Percentiles rank a stretch among this genome's conserved stretches.
Evolutionary conservation across 2,113 vertebrate genomes (phyloP).

Genomic region (Promerops cafer): DNA sequence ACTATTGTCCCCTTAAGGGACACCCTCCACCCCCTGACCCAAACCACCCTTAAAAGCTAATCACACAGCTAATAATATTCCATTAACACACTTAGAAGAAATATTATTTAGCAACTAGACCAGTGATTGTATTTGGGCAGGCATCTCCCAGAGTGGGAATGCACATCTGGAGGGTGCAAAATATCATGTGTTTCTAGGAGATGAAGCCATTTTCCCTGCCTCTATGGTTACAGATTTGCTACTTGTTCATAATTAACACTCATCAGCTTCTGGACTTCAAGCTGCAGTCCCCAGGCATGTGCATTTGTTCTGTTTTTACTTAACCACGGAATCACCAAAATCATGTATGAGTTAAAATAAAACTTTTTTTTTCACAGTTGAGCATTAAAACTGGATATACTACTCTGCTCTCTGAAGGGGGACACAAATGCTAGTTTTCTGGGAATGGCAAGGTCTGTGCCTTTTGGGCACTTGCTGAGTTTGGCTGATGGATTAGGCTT

Average conservation of each 20-base stretch:
- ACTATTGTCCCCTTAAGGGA: background rate
- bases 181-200: background rate
- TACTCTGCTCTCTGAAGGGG: background rate
- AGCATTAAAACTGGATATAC: background rate
- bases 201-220: background rate
- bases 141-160: background rate
- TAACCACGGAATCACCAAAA: background rate
- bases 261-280: background rate
- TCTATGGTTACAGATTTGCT: background rate
- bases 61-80: background rate
- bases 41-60: background rate
- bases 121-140: background rate
- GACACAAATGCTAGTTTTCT: background rate
- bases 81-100: background rate
- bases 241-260: background rate
- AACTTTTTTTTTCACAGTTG: background rate
- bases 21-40: fast-evolving
- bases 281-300: background rate
- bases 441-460: background rate
- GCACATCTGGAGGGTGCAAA: background rate
- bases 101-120: background rate
- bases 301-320: background rate
- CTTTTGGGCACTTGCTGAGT: background rate
- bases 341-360: background rate
- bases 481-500: background rate